Evolutionary conservation across 2,113 vertebrate genomes (phyloP).

Genomic region (Rhinogobius similis): DNA sequence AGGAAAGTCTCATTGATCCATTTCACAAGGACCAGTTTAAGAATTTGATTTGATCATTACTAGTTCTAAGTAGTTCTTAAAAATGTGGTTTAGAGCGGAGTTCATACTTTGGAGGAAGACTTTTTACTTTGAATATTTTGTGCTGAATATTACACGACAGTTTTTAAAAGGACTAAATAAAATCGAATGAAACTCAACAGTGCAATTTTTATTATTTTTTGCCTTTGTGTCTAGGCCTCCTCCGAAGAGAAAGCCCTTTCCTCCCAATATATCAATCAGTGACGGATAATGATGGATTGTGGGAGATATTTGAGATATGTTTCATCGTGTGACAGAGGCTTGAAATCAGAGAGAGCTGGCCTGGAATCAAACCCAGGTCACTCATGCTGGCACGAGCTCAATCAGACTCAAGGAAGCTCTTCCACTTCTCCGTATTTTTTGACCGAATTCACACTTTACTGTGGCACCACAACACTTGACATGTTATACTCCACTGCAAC

Average conservation of each 20-base stretch:
- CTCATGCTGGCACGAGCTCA: neutral
- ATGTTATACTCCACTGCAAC: slow-evolving; percentile 21
- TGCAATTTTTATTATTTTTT: too few relatives aligned
- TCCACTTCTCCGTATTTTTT: slow-evolving; percentile 33
- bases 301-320: neutral
- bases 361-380: neutral
- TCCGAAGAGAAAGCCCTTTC: too few relatives aligned
- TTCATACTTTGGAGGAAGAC: too few relatives aligned
- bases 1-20: neutral
- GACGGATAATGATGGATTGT: neutral
- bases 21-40: neutral
- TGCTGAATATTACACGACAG: too few relatives aligned
- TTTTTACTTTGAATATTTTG: too few relatives aligned
- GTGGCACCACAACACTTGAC: slow-evolving; percentile 38
- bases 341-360: neutral
- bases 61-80: too few relatives aligned
- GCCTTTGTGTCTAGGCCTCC: too few relatives aligned
- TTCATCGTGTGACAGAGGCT: neutral
- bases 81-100: too few relatives aligned
- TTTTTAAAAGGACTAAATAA: too few relatives aligned
- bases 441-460: slow-evolving; percentile 18
- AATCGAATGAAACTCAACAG: too few relatives aligned
- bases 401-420: too few relatives aligned
- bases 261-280: neutral
- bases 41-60: neutral